Evolutionary conservation across 2,888 invertebrate species (phyloP).

Genomic region (Encarsia formosa): DNA sequence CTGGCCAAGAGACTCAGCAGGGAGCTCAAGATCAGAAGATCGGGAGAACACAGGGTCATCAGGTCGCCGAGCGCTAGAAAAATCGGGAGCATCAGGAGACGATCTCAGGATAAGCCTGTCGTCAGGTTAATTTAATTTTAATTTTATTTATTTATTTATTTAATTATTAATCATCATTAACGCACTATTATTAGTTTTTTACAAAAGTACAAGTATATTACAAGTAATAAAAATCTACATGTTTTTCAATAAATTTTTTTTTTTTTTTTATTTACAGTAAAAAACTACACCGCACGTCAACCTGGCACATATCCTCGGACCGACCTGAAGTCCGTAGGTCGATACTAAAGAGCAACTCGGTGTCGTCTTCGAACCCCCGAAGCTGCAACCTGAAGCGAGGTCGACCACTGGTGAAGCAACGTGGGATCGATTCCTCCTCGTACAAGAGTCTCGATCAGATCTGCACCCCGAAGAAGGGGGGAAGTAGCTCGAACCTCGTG

Average conservation of each 20-base stretch:
- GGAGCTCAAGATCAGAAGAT: conserved; percentile 70
- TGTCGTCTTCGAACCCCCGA: conserved; percentile 26
- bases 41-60: conserved; percentile 66
- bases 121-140: no score
- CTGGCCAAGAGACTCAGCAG: conserved; percentile 67
- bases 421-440: no score
- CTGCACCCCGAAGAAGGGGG: no score
- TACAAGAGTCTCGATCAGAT: conserved; percentile 9
- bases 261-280: conserved; percentile 29
- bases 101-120: conserved; percentile 63
- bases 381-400: conserved; percentile 45
- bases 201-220: no score
- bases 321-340: conserved; percentile 2
- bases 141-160: not conserved
- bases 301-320: conserved; percentile 58
- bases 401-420: conserved; percentile 17
- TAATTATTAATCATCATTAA: not conserved
- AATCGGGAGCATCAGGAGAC: conserved; percentile 69
- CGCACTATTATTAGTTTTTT: not conserved
- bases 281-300: conserved; percentile 56
- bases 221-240: no score
- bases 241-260: not conserved
- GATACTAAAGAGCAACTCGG: conserved; percentile 16
- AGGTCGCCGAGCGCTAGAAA: conserved; percentile 78
- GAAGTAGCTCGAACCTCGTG: no score